Conservation (phyloP, 1,140 invertebrate genomes). For the Aricia agestis region DNA sequence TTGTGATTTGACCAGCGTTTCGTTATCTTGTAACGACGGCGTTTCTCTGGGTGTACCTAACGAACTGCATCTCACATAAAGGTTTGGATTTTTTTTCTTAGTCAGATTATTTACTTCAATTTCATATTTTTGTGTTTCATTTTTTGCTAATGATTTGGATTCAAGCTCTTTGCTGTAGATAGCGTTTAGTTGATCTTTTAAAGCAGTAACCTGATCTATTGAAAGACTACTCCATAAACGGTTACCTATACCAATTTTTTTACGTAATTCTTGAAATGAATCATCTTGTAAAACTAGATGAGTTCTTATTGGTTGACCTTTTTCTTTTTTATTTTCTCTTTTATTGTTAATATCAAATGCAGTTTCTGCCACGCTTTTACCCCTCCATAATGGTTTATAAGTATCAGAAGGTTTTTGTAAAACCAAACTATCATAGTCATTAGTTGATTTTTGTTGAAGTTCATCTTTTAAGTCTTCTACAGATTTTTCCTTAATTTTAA, state of each 20-base stretch:
- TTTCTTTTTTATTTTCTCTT: conserved; percentile 43
- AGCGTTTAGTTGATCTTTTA: conserved; percentile 88
- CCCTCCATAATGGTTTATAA: conserved; percentile 89
- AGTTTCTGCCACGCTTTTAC: conserved; percentile 86
- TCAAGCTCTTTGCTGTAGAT: conserved; percentile 83
- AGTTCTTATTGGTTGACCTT: conserved; percentile 37
- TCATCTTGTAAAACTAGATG: conserved; percentile 39
- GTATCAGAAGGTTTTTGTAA: conserved; percentile 78
- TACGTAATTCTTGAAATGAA: conserved; percentile 55
- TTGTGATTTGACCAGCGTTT: conserved; percentile 68
- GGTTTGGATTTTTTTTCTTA: conserved; percentile 56
- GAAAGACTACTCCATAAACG: conserved; percentile 90
- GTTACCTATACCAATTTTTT: conserved; percentile 81
- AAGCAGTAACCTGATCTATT: conserved; percentile 87
- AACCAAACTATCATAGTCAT: conserved; percentile 73
- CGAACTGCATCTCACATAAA: conserved; percentile 85
- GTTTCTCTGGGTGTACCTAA: conserved; percentile 49
- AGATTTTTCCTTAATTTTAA: conserved; percentile 89
- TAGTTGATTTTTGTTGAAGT: conserved; percentile 78
- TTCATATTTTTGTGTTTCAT: conserved; percentile 70
- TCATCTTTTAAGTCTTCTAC: conserved; percentile 89
- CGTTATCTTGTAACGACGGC: conserved; percentile 38
- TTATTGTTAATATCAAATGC: conserved; percentile 81
- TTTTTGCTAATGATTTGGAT: conserved; percentile 57
- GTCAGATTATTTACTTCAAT: conserved; percentile 77